phyloP scores from a whole-genome alignment of 2,113 vertebrate genomes.

The Brachypteracias leptosomus region DNA sequence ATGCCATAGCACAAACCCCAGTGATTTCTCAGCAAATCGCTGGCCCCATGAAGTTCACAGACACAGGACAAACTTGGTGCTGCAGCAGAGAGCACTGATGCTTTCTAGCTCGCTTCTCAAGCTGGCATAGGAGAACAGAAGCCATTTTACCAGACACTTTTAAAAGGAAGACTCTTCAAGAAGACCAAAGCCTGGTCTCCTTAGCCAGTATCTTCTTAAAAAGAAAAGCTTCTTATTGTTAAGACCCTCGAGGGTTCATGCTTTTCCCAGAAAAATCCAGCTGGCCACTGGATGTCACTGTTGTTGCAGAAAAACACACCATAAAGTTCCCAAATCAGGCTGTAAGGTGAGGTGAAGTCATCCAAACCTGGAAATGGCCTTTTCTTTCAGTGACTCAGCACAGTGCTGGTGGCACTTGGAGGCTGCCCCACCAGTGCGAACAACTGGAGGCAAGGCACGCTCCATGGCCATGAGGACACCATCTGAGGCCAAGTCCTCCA shows the following conservation, averaged over 20 bases:
- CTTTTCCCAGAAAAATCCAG: neutral
- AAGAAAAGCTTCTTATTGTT: neutral
- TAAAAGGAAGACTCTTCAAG: neutral
- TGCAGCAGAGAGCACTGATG: neutral
- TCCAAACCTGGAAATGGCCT: neutral
- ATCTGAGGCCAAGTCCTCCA: neutral
- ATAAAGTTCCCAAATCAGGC: neutral
- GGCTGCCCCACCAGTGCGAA: rapidly evolving
- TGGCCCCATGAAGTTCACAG: neutral
- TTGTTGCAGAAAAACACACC: conserved; percentile 38
- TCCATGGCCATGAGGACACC: neutral
- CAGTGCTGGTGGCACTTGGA: neutral
- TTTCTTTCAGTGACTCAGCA: neutral
- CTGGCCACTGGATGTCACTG: conserved; percentile 62
- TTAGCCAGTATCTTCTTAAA: neutral
- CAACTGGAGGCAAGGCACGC: neutral
- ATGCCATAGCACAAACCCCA: neutral
- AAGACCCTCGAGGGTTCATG: rapidly evolving
- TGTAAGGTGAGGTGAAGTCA: neutral
- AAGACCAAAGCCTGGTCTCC: neutral
- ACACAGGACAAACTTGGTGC: neutral
- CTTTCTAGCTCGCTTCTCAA: rapidly evolving
- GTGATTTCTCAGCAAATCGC: neutral
- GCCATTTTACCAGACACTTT: neutral
- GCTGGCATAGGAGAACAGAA: neutral